Conservation (phyloP, 2,113 vertebrate species). For the Lamprotornis superbus region DNA sequence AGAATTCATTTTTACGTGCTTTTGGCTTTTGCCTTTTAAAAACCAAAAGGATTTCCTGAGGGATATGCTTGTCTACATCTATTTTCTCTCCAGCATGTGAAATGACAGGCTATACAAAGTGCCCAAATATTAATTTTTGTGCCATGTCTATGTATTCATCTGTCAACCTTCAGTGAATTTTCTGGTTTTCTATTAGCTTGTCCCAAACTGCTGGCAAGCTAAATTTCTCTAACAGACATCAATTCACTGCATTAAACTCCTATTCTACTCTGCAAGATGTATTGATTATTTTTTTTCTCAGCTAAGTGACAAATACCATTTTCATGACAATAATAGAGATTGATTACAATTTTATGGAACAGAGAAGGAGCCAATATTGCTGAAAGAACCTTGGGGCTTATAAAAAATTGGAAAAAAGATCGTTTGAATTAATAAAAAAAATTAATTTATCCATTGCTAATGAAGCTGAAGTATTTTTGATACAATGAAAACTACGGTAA, state of each 20-base stretch:
- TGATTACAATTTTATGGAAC: conserved; percentile 77
- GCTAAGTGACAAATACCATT: conserved; percentile 80
- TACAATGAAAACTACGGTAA: conserved; percentile 3
- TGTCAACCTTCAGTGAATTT: conserved; percentile 71
- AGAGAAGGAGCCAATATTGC: conserved; percentile 49
- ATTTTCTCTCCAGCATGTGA: conserved; percentile 64
- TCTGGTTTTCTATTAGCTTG: conserved; percentile 75
- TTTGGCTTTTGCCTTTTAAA: conserved; percentile 40
- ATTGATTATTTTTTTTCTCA: conserved; percentile 79
- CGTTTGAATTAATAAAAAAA: conserved; percentile 71
- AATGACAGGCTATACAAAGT: conserved; percentile 71
- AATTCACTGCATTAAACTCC: conserved; percentile 76
- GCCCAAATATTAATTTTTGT: conserved; percentile 73
- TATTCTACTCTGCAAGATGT: conserved; percentile 73
- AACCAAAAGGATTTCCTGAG: conserved; percentile 26
- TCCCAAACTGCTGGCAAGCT: conserved; percentile 74
- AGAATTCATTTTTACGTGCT: background rate
- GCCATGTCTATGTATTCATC: conserved; percentile 66
- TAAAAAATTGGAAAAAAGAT: conserved; percentile 65
- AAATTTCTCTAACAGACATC: conserved; percentile 77
- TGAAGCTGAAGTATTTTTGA: conserved; percentile 52
- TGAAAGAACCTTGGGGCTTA: conserved; percentile 56
- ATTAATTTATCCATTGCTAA: conserved; percentile 65
- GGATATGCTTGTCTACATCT: conserved; percentile 65
- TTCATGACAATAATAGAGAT: conserved; percentile 82